A percentile compares a stretch with the other conserved stretches of the same genome.
These are phyloP conservation scores for Embidobia sp. DNA, from an alignment of 2,888 invertebrate species.

Conservation along the genomic window DNA sequence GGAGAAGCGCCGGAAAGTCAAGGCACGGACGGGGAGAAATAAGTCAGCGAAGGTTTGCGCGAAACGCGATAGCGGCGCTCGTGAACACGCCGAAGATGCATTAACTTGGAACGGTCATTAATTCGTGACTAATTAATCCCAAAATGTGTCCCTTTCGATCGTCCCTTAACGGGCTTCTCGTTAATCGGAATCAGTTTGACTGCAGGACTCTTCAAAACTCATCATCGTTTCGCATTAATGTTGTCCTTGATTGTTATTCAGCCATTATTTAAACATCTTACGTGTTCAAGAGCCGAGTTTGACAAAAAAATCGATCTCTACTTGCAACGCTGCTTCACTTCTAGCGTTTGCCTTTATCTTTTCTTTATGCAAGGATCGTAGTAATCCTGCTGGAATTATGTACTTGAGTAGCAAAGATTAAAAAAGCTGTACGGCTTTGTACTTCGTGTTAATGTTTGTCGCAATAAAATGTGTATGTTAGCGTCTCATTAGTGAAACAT, in stretches of 20 bases:
- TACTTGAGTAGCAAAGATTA: too few relatives aligned
- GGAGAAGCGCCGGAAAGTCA: too few relatives aligned
- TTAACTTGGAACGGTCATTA: conserved; percentile 14
- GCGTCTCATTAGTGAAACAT: too few relatives aligned
- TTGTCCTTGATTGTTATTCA: background rate
- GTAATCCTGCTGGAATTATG: too few relatives aligned
- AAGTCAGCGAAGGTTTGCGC: too few relatives aligned
- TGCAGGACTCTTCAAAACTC: conserved; percentile 4
- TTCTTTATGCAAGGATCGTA: conserved; percentile 31
- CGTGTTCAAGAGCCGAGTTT: background rate
- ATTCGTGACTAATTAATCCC: conserved; percentile 15
- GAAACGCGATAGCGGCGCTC: conserved; percentile 23
- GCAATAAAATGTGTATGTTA: too few relatives aligned
- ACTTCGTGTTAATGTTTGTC: too few relatives aligned
- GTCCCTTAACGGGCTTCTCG: conserved; percentile 9
- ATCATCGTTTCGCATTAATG: background rate
- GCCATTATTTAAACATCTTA: background rate
- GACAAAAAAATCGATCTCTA: background rate
- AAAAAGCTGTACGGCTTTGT: too few relatives aligned
- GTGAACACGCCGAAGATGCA: conserved; percentile 4
- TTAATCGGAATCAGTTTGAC: conserved; percentile 15
- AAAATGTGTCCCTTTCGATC: background rate
- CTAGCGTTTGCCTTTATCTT: conserved; percentile 18
- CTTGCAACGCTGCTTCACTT: conserved; percentile 16
- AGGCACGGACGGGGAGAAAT: too few relatives aligned